Evolutionary conservation across 2,888 invertebrate species (phyloP).

Genomic region (Phyllotreta cruciferae): DNA sequence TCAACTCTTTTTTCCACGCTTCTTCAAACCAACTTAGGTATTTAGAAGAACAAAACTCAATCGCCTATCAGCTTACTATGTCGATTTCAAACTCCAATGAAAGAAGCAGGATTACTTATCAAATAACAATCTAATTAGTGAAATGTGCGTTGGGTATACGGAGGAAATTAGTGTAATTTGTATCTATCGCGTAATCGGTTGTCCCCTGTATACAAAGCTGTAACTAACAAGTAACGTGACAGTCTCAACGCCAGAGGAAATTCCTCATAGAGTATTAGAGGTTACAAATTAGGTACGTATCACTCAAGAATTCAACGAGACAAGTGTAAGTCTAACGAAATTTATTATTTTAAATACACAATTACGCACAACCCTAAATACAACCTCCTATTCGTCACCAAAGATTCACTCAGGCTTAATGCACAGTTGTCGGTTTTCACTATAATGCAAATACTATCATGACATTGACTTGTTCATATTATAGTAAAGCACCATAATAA

Average conservation of each 20-base stretch:
- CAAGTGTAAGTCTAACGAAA: slow-evolving; percentile 27
- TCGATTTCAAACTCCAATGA: too few species aligned
- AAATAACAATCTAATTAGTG: too few species aligned
- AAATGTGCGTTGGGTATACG: too few species aligned
- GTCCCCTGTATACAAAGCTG: slow-evolving; percentile 9
- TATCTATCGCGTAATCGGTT: slow-evolving; percentile 9
- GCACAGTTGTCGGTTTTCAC: not conserved
- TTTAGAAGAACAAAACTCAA: too few species aligned
- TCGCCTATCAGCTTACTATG: too few species aligned
- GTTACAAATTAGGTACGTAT: slow-evolving; percentile 27
- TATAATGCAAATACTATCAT: too few species aligned
- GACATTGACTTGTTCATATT: too few species aligned
- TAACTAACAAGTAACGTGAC: slow-evolving; percentile 24
- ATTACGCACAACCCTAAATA: slow-evolving; percentile 5
- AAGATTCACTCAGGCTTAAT: not conserved
- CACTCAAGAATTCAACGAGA: slow-evolving; percentile 24
- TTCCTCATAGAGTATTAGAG: slow-evolving; percentile 25
- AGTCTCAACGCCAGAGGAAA: slow-evolving; percentile 15
- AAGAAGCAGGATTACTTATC: too few species aligned
- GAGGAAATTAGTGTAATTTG: not conserved
- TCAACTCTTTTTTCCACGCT: too few species aligned
- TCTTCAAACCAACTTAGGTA: too few species aligned
- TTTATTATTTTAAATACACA: slow-evolving; percentile 26
- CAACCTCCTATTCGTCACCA: slow-evolving; percentile 9
- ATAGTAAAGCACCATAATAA: too few species aligned